Percentiles rank a stretch among this genome's conserved stretches.
Evolutionary conservation across 1,140 invertebrate species (phyloP).

Genomic region (Drosophila willistoni): DNA sequence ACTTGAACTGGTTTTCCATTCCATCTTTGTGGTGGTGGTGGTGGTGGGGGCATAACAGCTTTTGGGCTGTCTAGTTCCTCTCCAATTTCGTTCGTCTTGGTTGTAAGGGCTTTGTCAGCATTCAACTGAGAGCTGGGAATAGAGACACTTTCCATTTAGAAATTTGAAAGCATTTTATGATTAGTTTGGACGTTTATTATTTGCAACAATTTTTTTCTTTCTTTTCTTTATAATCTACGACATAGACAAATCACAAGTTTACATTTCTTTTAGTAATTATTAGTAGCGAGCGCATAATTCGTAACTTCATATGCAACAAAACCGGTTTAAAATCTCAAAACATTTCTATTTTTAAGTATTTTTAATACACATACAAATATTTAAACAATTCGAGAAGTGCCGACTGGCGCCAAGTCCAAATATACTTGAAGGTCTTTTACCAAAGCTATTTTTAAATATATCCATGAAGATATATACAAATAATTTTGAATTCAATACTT

Average conservation of each 20-base stretch:
- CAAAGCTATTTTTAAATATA: too few relatives aligned
- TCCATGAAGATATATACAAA: neutral
- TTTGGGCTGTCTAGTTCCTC: slow-evolving; percentile 27
- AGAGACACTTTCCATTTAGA: slow-evolving; percentile 20
- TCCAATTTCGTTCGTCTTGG: slow-evolving; percentile 17
- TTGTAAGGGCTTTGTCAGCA: slow-evolving; percentile 11
- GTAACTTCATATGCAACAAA: slow-evolving; percentile 35
- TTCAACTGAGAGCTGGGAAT: slow-evolving; percentile 26
- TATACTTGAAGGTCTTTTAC: neutral
- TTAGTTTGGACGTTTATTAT: slow-evolving; percentile 70
- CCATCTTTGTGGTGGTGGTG: slow-evolving; percentile 8
- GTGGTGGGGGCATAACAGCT: neutral
- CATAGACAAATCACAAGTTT: slow-evolving; percentile 68
- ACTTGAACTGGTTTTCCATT: slow-evolving; percentile 68
- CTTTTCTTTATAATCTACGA: slow-evolving; percentile 32
- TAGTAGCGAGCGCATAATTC: slow-evolving; percentile 54
- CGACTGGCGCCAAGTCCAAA: neutral
- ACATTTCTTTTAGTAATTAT: slow-evolving; percentile 32
- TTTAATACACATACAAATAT: neutral
- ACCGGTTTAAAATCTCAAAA: slow-evolving; percentile 24
- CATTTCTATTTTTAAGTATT: slow-evolving; percentile 33
- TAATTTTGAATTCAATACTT: too few relatives aligned
- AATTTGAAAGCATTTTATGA: neutral
- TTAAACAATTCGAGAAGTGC: slow-evolving; percentile 4
- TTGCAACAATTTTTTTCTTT: slow-evolving; percentile 46